phyloP scores from a whole-genome alignment of 2,888 invertebrate species.

The Drosophila lutescens region DNA sequence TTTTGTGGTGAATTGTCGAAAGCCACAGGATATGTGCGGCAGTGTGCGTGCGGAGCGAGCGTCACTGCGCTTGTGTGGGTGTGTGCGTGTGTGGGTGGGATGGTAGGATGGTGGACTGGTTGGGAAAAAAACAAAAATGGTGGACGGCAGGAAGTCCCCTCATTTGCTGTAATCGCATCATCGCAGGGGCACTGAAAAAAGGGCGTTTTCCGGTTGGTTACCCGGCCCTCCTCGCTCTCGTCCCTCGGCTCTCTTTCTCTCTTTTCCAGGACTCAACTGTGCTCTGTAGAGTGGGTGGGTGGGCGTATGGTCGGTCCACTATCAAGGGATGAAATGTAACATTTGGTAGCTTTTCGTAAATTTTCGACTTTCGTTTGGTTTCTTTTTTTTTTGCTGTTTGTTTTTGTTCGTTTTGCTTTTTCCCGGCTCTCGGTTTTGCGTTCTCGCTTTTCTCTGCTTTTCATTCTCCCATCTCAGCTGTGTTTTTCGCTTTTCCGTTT shows the following conservation, averaged over 20 bases:
- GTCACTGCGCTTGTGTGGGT: slow-evolving; percentile 7
- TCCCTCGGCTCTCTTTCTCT: slow-evolving; percentile 8
- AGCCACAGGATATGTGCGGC: slow-evolving; percentile 81
- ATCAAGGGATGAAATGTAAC: slow-evolving; percentile 78
- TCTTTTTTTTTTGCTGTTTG: slow-evolving; percentile 42
- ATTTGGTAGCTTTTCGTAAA: slow-evolving; percentile 82
- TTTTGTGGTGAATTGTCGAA: slow-evolving; percentile 85
- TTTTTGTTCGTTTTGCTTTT: slow-evolving; percentile 45
- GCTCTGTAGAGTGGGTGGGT: not conserved
- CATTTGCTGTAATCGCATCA: slow-evolving; percentile 80
- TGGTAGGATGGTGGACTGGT: slow-evolving; percentile 13
- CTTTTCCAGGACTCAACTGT: not conserved
- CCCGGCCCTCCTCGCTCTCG: slow-evolving; percentile 57
- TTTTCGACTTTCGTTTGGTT: slow-evolving; percentile 79
- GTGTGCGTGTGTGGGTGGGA: slow-evolving; percentile 3
- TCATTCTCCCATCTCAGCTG: slow-evolving; percentile 36
- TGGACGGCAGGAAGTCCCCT: slow-evolving; percentile 80
- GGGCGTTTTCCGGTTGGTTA: slow-evolving; percentile 83
- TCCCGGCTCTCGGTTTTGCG: slow-evolving; percentile 10
- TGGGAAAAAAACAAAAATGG: slow-evolving; percentile 64
- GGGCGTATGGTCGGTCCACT: slow-evolving; percentile 38
- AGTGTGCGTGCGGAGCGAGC: slow-evolving; percentile 50
- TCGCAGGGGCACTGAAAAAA: slow-evolving; percentile 71
- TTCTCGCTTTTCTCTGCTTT: slow-evolving; percentile 13
- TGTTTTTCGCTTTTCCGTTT: slow-evolving; percentile 44